A percentile compares a stretch with the other conserved stretches of the same genome.
Conservation (phyloP, 2,113 vertebrate genomes). For the Craseonycteris thonglongyai region DNA sequence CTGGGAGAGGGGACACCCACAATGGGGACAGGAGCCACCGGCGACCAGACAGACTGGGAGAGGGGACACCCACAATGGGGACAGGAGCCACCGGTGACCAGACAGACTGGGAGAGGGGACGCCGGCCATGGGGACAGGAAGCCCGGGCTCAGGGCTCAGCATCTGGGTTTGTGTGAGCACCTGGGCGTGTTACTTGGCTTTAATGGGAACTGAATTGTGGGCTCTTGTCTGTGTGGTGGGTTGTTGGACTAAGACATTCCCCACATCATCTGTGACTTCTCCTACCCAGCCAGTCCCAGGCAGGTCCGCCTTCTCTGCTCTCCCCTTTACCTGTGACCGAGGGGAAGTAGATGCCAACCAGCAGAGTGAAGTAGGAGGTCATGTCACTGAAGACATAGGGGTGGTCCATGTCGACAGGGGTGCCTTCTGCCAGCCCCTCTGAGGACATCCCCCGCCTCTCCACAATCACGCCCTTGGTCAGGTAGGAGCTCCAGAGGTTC, state of each 20-base stretch:
- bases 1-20: too few relatives aligned
- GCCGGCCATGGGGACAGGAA: neutral
- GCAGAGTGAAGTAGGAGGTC: conserved; percentile 94
- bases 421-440: conserved; percentile 66
- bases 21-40: neutral
- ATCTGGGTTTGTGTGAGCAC: neutral
- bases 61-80: too few relatives aligned
- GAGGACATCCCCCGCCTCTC: conserved; percentile 81
- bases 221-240: neutral
- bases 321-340: conserved; percentile 93
- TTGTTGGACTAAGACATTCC: neutral
- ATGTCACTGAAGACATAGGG: conserved; percentile 96
- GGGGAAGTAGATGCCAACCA: conserved; percentile 99
- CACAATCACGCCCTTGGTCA: conserved; percentile 90
- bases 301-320: neutral
- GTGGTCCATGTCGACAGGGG: conserved; percentile 83
- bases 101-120: neutral
- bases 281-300: neutral
- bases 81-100: neutral
- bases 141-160: neutral
- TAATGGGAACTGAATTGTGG: neutral
- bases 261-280: neutral
- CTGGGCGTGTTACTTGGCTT: neutral
- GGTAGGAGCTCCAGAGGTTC: conserved; percentile 92
- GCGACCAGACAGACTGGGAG: neutral